Conservation (phyloP, 2,888 invertebrate genomes). For the Odontomyia ornata region DNA sequence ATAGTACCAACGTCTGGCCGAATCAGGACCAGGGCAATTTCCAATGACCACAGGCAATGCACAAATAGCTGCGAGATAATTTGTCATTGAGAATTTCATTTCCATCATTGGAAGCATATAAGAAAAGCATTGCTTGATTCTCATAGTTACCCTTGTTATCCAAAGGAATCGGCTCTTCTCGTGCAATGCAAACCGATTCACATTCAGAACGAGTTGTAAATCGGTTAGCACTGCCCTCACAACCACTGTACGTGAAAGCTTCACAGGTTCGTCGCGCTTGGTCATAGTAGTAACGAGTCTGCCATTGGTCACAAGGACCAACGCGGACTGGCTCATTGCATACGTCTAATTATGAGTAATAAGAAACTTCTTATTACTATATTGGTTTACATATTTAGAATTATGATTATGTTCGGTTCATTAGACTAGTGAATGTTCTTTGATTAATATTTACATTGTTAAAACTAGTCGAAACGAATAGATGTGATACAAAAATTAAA, state of each 20-base stretch:
- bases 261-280: conserved; percentile 69
- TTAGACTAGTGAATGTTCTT: no score
- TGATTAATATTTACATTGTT: no score
- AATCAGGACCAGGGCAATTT: conserved; percentile 65
- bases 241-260: conserved; percentile 82
- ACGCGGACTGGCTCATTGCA: conserved; percentile 73
- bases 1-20: conserved; percentile 77
- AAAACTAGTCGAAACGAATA: no score
- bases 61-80: conserved; percentile 69
- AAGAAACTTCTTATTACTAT: background rate
- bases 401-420: background rate
- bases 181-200: conserved; percentile 72
- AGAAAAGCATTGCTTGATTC: background rate
- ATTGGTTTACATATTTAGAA: background rate
- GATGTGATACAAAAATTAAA: no score
- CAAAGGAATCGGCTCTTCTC: conserved; percentile 65
- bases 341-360: conserved; percentile 68
- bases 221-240: conserved; percentile 84
- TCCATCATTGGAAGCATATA: background rate
- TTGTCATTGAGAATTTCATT: background rate
- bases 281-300: conserved; percentile 76
- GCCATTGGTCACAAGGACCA: conserved; percentile 75
- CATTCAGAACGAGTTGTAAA: conserved; percentile 81
- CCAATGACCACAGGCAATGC: conserved; percentile 71
- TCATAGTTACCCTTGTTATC: conserved; percentile 57